Percentiles rank a stretch among this genome's conserved stretches.
Conservation (phyloP, 1,140 invertebrate genomes). For the Hormaphis cornu region DNA sequence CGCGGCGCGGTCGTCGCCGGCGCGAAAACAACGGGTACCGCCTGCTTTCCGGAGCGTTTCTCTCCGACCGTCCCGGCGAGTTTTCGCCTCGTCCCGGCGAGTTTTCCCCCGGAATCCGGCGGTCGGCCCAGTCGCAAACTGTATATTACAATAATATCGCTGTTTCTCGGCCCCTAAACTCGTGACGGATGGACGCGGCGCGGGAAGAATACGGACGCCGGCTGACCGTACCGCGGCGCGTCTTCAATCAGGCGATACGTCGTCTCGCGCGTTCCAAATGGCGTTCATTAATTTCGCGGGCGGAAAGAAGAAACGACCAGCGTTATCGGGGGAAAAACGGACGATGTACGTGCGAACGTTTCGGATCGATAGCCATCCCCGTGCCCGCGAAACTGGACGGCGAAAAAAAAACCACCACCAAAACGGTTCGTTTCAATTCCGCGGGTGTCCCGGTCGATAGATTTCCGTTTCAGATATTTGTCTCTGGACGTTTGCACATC, state of each 20-base stretch:
- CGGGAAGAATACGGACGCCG: background rate
- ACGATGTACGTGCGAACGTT: background rate
- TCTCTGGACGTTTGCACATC: too few species aligned
- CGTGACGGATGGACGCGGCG: background rate
- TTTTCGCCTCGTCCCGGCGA: too few species aligned
- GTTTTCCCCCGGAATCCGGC: background rate
- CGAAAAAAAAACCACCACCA: background rate
- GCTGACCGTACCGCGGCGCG: background rate
- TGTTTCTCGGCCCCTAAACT: too few species aligned
- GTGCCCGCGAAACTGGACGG: background rate
- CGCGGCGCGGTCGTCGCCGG: too few species aligned
- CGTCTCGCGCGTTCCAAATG: background rate
- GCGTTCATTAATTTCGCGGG: constrained; percentile 10
- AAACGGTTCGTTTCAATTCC: too few species aligned
- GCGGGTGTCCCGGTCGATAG: too few species aligned
- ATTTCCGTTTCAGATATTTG: too few species aligned
- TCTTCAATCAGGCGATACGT: constrained; percentile 26
- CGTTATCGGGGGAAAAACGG: background rate
- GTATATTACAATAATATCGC: background rate
- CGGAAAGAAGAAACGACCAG: background rate
- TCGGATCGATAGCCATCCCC: background rate
- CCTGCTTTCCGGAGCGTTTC: too few species aligned
- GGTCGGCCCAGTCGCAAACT: background rate
- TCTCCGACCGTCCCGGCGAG: too few species aligned
- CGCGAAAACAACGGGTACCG: too few species aligned